Conservation (phyloP, 2,888 invertebrate genomes). For the Drosophila kuntzei region DNA sequence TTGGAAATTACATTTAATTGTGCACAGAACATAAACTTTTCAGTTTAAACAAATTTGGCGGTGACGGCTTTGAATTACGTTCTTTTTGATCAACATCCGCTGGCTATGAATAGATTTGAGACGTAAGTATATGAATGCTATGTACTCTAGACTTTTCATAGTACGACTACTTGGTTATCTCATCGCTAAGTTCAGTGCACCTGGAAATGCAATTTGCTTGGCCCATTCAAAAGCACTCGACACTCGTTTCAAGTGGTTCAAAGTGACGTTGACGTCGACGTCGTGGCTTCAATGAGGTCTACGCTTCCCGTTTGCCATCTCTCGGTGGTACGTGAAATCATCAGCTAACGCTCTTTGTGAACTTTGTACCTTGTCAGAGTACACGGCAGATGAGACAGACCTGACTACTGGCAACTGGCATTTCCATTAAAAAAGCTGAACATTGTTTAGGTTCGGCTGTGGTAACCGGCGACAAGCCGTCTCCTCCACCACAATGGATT, state of each 20-base stretch:
- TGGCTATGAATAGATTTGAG: conserved; percentile 22
- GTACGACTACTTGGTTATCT: conserved; percentile 19
- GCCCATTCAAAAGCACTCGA: conserved; percentile 38
- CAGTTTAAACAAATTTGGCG: conserved; percentile 37
- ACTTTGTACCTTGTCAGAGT: conserved; percentile 40
- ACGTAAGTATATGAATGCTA: neutral
- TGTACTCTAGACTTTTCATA: conserved; percentile 13
- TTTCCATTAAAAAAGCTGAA: conserved; percentile 31
- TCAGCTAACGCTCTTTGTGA: conserved; percentile 26
- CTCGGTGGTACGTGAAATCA: conserved; percentile 27
- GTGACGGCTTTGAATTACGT: conserved; percentile 21
- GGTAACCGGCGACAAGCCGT: conserved; percentile 36
- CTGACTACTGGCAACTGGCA: conserved; percentile 37
- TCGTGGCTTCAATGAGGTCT: neutral
- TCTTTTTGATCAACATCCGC: conserved; percentile 41
- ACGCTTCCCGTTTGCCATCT: conserved; percentile 2
- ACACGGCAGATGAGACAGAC: conserved; percentile 17
- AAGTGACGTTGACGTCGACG: conserved; percentile 24
- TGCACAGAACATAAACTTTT: conserved; percentile 33
- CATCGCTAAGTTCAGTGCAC: conserved; percentile 67
- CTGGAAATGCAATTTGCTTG: conserved; percentile 67
- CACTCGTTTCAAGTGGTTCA: conserved; percentile 43
- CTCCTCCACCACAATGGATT: conserved; percentile 52
- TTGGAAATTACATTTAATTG: conserved; percentile 53
- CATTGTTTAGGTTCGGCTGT: conserved; percentile 27